phyloP scores from a whole-genome alignment of 2,797 vertebrate genomes.

The Oreortyx pictus region DNA sequence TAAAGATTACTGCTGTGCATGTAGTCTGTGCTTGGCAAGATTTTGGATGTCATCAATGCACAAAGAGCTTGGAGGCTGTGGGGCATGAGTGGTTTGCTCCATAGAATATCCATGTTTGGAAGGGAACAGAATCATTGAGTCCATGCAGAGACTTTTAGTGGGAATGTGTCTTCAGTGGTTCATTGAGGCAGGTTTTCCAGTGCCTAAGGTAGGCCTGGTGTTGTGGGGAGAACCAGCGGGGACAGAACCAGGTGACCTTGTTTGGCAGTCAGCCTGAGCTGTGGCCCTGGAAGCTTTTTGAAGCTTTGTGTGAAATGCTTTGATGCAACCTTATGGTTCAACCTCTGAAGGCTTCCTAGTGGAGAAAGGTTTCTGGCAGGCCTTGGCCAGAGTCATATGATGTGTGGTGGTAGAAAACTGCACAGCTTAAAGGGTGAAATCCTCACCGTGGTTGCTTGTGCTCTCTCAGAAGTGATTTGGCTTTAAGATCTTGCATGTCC shows the following conservation, averaged over 20 bases:
- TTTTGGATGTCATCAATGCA: neutral
- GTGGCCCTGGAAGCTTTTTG: neutral
- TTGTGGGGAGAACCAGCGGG: neutral
- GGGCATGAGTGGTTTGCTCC: neutral
- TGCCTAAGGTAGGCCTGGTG: neutral
- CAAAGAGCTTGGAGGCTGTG: neutral
- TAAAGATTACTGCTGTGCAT: accelerated
- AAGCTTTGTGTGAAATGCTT: accelerated
- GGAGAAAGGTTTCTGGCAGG: neutral
- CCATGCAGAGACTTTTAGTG: neutral
- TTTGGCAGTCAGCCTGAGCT: neutral
- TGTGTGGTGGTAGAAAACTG: accelerated
- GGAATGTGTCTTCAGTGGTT: neutral
- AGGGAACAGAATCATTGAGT: neutral
- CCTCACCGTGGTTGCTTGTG: accelerated
- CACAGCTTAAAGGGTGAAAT: neutral
- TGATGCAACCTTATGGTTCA: neutral
- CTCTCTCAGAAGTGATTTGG: accelerated
- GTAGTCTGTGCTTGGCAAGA: neutral
- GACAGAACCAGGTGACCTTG: neutral
- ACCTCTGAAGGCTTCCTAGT: neutral
- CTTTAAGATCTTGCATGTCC: accelerated
- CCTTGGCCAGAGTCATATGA: neutral
- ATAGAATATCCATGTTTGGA: too few species aligned
- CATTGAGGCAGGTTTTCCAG: neutral